Evolutionary conservation across 2,113 vertebrate species (phyloP).

Genomic region (Indicator maculatus): DNA sequence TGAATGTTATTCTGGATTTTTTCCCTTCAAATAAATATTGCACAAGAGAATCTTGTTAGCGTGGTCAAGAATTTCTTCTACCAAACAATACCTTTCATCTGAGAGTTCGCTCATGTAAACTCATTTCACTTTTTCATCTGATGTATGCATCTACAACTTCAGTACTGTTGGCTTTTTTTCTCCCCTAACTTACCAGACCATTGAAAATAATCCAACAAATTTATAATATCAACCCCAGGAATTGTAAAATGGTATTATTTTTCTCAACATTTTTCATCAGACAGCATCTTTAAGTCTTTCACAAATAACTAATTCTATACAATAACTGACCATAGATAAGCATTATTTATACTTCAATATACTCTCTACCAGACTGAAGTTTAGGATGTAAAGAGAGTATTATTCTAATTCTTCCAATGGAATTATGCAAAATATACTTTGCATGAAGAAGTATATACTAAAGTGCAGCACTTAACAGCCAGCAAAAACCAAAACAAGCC

Average conservation of each 20-base stretch:
- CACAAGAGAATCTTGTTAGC: slow-evolving; percentile 22
- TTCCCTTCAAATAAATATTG: slow-evolving; percentile 24
- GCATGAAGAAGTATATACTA: not conserved
- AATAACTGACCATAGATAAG: accelerated
- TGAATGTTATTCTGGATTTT: not conserved
- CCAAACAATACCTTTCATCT: slow-evolving; percentile 19
- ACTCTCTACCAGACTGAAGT: not conserved
- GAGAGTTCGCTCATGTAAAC: not conserved
- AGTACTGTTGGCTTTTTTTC: not conserved
- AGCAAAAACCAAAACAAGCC: not conserved
- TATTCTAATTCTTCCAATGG: not conserved
- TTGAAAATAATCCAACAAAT: not conserved
- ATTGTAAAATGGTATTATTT: not conserved
- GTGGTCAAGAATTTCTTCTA: slow-evolving; percentile 37
- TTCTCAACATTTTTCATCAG: not conserved
- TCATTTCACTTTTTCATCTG: slow-evolving; percentile 22
- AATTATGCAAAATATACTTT: not conserved
- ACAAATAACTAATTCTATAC: not conserved
- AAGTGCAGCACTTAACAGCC: not conserved
- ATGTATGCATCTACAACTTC: not conserved
- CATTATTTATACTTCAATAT: not conserved
- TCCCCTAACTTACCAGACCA: not conserved
- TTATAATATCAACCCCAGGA: not conserved
- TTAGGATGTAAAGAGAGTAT: not conserved
- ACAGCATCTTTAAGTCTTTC: not conserved